A percentile compares a stretch with the other conserved stretches of the same genome.
These are phyloP conservation scores for Platalea minor DNA, from an alignment of 2,797 vertebrate species.

Conservation along the genomic window DNA sequence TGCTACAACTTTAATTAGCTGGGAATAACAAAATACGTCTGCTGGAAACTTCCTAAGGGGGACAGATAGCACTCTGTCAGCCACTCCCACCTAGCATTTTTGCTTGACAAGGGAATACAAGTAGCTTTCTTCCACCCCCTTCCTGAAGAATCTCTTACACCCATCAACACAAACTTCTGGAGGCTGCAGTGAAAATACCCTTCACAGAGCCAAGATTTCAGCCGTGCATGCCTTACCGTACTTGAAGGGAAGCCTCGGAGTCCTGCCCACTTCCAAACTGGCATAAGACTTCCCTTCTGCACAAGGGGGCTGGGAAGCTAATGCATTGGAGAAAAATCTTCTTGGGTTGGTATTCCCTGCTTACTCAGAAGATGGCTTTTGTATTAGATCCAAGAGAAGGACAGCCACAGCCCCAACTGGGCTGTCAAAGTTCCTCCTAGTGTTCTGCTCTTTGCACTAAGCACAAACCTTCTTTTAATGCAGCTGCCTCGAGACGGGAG, in stretches of 20 bases:
- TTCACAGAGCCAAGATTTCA: not conserved
- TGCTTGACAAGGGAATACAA: not conserved
- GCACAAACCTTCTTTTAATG: not conserved
- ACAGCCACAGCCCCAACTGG: not conserved
- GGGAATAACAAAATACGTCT: not conserved
- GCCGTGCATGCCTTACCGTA: not conserved
- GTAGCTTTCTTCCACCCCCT: conserved; percentile 2
- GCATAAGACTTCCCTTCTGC: not conserved
- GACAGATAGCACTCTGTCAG: not conserved
- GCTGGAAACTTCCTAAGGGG: not conserved
- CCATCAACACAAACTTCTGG: not conserved
- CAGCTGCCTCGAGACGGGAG: not conserved
- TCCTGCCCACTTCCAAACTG: not conserved
- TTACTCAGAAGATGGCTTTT: not conserved
- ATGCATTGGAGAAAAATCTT: not conserved
- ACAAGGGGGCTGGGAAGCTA: not conserved
- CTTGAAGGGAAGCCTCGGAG: not conserved
- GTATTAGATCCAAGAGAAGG: not conserved
- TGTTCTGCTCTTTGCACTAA: not conserved
- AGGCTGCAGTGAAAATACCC: not conserved
- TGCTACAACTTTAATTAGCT: not conserved
- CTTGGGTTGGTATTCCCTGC: not conserved
- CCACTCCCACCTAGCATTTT: not conserved
- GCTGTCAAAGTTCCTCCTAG: not conserved
- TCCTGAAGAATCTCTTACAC: conserved; percentile 10